Evolutionary conservation across 2,888 invertebrate genomes (phyloP).

Genomic region (Sympetrum striolatum): DNA sequence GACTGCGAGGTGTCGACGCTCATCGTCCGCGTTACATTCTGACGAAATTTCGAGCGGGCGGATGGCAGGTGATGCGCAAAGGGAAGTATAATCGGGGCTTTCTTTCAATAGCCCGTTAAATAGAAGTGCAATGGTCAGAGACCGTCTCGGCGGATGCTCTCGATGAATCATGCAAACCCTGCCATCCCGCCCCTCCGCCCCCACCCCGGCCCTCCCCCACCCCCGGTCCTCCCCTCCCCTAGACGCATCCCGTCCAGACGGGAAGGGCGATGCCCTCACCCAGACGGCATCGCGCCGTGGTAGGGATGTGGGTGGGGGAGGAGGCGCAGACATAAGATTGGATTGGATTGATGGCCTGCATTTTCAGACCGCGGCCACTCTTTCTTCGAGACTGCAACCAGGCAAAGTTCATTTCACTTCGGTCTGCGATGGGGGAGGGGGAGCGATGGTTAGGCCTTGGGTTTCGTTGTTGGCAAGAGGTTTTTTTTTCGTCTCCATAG

Average conservation of each 20-base stretch:
- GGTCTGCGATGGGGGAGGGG: not conserved
- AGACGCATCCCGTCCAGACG: not conserved
- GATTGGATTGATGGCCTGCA: slow-evolving; percentile 34
- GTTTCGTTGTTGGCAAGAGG: not conserved
- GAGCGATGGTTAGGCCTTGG: not conserved
- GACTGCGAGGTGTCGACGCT: too few relatives aligned
- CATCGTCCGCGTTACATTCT: too few relatives aligned
- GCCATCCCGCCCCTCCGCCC: not conserved
- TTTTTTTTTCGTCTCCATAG: not conserved
- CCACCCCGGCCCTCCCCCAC: not conserved
- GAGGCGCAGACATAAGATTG: slow-evolving; percentile 21
- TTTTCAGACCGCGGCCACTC: not conserved
- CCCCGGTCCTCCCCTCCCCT: not conserved
- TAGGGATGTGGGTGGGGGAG: not conserved
- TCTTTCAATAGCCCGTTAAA: not conserved
- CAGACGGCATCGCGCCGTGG: slow-evolving; percentile 11
- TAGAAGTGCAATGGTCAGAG: not conserved
- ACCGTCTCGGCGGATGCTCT: not conserved
- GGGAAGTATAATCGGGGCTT: not conserved
- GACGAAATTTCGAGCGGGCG: too few relatives aligned
- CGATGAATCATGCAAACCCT: not conserved
- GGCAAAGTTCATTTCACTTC: slow-evolving; percentile 9
- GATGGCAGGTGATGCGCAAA: too few relatives aligned
- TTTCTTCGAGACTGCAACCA: slow-evolving; percentile 2
- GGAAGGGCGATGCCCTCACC: slow-evolving; percentile 25